These are phyloP conservation scores for Struthidea cinerea DNA, from an alignment of 2,113 vertebrate genomes.

Conservation along the genomic window DNA sequence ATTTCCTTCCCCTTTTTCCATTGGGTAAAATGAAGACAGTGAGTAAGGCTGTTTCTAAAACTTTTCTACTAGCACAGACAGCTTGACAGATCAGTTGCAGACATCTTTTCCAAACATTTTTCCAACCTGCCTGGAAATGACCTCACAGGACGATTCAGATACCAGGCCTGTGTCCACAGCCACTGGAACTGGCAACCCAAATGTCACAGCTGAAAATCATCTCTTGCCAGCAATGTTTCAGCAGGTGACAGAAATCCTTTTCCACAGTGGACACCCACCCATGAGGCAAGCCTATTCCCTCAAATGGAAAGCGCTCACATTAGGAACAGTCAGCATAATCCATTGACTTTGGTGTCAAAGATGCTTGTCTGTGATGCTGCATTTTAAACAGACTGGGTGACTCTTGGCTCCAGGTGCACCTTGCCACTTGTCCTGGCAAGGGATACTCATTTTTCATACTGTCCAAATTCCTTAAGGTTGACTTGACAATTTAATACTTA, in stretches of 20 bases:
- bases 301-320: neutral
- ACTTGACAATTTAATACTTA: neutral
- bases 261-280: neutral
- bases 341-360: neutral
- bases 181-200: neutral
- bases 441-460: neutral
- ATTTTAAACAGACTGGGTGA: neutral
- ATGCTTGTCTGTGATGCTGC: neutral
- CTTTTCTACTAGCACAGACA: neutral
- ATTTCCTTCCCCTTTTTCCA: neutral
- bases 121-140: neutral
- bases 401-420: neutral
- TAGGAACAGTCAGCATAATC: neutral
- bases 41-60: neutral
- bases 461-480: neutral
- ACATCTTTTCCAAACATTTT: neutral
- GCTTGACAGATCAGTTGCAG: neutral
- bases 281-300: neutral
- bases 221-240: neutral
- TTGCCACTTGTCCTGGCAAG: neutral
- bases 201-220: neutral
- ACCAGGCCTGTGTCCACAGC: neutral
- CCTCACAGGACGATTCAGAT: neutral
- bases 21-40: neutral
- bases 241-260: neutral